Evolutionary conservation across 2,797 vertebrate genomes (phyloP), one percentile per base, ranked within the genome.

Genomic region (Sphenopsis melanotis): DNA sequence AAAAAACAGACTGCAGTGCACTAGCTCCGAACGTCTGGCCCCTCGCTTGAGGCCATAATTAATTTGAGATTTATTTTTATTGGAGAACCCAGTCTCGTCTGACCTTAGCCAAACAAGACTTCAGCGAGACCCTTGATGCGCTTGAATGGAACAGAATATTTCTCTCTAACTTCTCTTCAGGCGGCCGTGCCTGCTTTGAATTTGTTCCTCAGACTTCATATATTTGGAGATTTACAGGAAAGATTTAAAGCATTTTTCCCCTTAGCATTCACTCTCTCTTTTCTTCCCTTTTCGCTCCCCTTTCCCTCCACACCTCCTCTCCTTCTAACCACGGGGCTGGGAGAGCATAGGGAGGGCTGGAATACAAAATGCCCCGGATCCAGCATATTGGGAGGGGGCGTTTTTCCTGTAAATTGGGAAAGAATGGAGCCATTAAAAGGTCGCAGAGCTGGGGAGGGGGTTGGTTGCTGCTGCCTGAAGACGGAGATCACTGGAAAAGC

Each of bases 61-160:
- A 99, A 99, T 99, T 99, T 99, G 99, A 99, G 99, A 99, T 99
- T 99, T 99, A 99, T 99, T 99, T 99, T 99, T 99, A 99, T 99
- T 99, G 99, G 99, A 99, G 98, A 98, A 98, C 98, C 97, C 97
- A 98, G 99, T 99, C 99, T 99, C 99, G 98, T 98, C 98, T 98
- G 99, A 98, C 98, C 99, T 99, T 99, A 99, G 98, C 98, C 98
- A 99, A 99, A 99, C 99, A 99, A 98, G 99, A 98, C 98, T 98
- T 97, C 98, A 98, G 98, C 98, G 96, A 98, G 98, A 98, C 98
- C 98, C 98, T 98, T 98, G 98, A 99, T 98, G 98, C 98, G 98
- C 98, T 98, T 98, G 98, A 99, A 98, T 98, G 98, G 97, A 98
- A 98, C 94, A 97, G 98, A 98, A 98, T 98, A 98, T 98, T 98